These are phyloP conservation scores for Philaethria dido DNA, from an alignment of 2,888 invertebrate genomes.

Conservation along the genomic window DNA sequence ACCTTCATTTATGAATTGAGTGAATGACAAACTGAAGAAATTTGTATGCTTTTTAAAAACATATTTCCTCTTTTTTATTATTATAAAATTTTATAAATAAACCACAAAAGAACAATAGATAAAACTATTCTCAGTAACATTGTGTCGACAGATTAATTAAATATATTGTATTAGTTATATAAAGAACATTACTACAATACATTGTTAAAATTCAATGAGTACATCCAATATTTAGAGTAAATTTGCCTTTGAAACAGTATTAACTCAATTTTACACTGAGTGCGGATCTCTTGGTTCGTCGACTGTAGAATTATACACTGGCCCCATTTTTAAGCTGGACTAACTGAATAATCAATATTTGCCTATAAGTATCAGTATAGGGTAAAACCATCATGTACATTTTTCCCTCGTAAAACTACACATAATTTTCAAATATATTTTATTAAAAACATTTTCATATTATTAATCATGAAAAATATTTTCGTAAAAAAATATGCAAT, in stretches of 20 bases:
- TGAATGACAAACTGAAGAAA: too few relatives aligned
- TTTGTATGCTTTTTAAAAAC: too few relatives aligned
- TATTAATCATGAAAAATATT: neutral
- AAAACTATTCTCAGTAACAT: too few relatives aligned
- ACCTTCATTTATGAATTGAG: too few relatives aligned
- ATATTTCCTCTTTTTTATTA: too few relatives aligned
- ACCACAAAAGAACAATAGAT: too few relatives aligned
- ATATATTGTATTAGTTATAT: neutral
- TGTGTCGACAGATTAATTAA: too few relatives aligned
- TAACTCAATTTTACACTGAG: constrained; percentile 15
- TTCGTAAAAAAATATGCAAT: too few relatives aligned
- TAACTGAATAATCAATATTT: constrained; percentile 23
- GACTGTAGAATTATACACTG: constrained; percentile 17
- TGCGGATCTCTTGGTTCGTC: constrained; percentile 5
- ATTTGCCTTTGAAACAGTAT: constrained; percentile 14
- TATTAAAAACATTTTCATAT: too few relatives aligned
- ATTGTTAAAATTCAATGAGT: neutral
- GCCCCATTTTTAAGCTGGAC: constrained; percentile 20
- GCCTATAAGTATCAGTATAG: constrained; percentile 2
- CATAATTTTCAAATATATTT: neutral
- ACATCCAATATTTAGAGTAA: constrained; percentile 9
- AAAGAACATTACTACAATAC: neutral
- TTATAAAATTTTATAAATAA: too few relatives aligned
- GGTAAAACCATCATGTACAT: neutral
- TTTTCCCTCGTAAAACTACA: neutral